Evolutionary conservation across 1,140 invertebrate genomes (phyloP), one percentile per base, ranked within the genome.

Genomic region (Euwallacea fornicatus): DNA sequence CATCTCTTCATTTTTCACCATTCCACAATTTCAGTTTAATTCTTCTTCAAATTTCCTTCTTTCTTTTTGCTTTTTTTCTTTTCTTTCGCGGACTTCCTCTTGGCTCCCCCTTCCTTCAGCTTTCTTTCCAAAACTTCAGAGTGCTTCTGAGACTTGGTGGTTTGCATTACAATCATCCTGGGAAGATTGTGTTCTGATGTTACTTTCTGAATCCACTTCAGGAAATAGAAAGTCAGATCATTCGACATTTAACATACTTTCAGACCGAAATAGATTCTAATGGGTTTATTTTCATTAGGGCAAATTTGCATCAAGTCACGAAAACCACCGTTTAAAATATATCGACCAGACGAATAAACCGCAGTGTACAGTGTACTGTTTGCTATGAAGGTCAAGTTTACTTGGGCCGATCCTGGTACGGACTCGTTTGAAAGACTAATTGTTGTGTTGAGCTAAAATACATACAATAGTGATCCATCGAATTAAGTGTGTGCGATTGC

Each of bases 161-260:
- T 74, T 60, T 78, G 65, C 42, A 68, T 55, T 4, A 79, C 50
- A 8, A 78, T 73, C 8, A 73, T 66, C 33, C 74, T 13, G 0
- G 76, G 72, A 6, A 76, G 43, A 1, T 66, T 50, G 8, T 77
- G 78, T 71, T 69, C 72, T 2, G 74, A 1, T 33, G 21, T 33
- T 33, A 33, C 21, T 4, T 1, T 33, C 21, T 33, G 21, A 33
- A 33, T 33, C 21, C 21, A 33, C 21, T 33, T 1, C 21, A 33
- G 21, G 21, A 33, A 33, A 33, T 33, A 33, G n/a, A 33, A 33
- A 33, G 21, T 33, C 21, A 33, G 4, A 33, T 4, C 21, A 4
- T 33, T 33, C 4, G 4, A 33, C 21, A 4, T 33, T n/a, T 33
- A 33, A 33, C 21, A 33, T 33, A 33, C 21, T 33, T 33, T 33